These are phyloP conservation scores for Lepus americanus DNA, from an alignment of 2,113 vertebrate genomes.

Conservation along the genomic window DNA sequence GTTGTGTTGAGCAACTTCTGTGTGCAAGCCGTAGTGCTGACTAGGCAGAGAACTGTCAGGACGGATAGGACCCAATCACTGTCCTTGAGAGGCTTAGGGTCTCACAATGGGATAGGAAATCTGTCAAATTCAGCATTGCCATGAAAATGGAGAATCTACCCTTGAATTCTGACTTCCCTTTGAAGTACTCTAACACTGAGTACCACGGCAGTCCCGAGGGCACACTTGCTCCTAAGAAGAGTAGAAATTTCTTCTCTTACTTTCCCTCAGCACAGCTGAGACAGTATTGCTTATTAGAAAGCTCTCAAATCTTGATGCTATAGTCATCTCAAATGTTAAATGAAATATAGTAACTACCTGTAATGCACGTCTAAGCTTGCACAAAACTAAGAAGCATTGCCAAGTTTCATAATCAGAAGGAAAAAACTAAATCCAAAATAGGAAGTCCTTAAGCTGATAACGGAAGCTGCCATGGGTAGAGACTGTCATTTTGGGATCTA, in stretches of 20 bases:
- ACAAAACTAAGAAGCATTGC: neutral
- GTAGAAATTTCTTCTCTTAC: neutral
- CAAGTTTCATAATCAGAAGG: neutral
- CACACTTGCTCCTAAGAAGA: neutral
- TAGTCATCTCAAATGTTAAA: neutral
- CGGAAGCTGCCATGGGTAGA: neutral
- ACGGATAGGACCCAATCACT: neutral
- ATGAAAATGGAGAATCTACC: neutral
- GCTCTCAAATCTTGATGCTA: neutral
- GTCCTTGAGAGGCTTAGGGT: neutral
- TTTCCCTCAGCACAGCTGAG: neutral
- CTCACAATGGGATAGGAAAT: neutral
- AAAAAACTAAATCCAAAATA: constrained; percentile 1
- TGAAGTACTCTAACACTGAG: neutral
- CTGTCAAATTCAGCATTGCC: neutral
- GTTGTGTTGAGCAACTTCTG: constrained; percentile 54
- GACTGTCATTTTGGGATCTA: neutral
- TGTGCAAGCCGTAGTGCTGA: neutral
- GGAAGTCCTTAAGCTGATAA: neutral
- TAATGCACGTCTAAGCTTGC: neutral
- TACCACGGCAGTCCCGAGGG: neutral
- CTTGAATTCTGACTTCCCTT: neutral
- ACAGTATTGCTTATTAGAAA: neutral
- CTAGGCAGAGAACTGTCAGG: neutral
- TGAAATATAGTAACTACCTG: neutral